These are phyloP conservation scores for Megaleporinus macrocephalus DNA, from an alignment of 2,113 vertebrate genomes.

Conservation along the genomic window DNA sequence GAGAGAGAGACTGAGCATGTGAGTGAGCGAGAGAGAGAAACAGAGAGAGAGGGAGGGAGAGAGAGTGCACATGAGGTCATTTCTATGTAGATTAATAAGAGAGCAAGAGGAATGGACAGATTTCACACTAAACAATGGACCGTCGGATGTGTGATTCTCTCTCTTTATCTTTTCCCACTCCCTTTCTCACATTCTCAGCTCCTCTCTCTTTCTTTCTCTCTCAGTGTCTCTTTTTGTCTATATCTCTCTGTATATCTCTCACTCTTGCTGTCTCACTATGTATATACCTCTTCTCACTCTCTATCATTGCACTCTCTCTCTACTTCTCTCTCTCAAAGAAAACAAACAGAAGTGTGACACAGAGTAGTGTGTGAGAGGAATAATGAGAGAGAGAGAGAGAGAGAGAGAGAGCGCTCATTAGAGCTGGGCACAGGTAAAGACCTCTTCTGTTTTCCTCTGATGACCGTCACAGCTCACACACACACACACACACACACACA, in stretches of 20 bases:
- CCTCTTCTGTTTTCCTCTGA: background rate
- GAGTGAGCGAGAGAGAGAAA: background rate
- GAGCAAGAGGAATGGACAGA: background rate
- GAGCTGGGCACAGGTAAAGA: background rate
- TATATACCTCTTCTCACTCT: no score
- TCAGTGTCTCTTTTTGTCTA: background rate
- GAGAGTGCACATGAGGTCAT: slow-evolving; percentile 32
- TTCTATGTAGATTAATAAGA: slow-evolving; percentile 14
- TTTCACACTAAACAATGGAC: background rate
- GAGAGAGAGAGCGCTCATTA: slow-evolving; percentile 3
- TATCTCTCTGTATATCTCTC: background rate
- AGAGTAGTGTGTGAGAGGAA: background rate
- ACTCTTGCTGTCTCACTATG: no score
- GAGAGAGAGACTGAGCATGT: slow-evolving; percentile 1
- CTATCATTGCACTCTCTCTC: no score
- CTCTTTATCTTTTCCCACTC: background rate
- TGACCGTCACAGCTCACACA: background rate
- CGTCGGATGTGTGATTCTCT: background rate
- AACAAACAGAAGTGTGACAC: background rate
- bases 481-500: background rate
- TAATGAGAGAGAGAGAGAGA: background rate
- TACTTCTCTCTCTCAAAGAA: background rate
- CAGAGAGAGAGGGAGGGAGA: background rate
- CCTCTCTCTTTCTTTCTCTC: background rate
- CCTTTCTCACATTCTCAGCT: no score